Evolutionary conservation across 2,113 vertebrate genomes (phyloP), one percentile per base, ranked within the genome.

Genomic region (Nasalis larvatus): DNA sequence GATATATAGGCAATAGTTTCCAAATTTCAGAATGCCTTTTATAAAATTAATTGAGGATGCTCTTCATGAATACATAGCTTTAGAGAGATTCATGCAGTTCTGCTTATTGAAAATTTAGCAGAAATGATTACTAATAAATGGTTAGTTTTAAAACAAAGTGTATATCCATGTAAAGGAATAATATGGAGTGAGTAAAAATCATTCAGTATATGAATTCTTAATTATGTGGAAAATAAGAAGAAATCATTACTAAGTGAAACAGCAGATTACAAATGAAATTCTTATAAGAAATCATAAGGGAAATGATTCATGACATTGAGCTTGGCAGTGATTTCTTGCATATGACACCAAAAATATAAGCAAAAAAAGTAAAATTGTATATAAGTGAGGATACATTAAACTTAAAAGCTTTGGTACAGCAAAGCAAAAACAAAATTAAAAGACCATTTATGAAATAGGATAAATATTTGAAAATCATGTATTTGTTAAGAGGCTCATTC

Each of bases 361-460:
- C 4, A 86, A n/a, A 20, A 73, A 86, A 86, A 63, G 9, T 14
- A 60, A 81, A 52, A 27, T 63, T 30, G 71, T 16, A 3, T 68
- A 47, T 16, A 66, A 60, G 6, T 17, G n/a, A 73, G 21, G 18
- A 27, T 35, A 47, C 3, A 47, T 8, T 4, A 56, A 17, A 37
- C 68, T 18, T 9, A 91, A 73, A 81, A 52, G 32, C 14, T 71
- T 58, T 3, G 49, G 11, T 7, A 73, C 17, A n/a, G 66, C 13
- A 11, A 80, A 80, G 8, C 2, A 30, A 35, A 27, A 40, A 52
- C 5, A 42, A 4, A 69, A 7, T 69, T 14, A 71, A 77, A 80
- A 71, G 1, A 0, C 14, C 14, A 3, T 4, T 4, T 3, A 20
- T 21, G 35, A 45, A 80, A 32, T 5, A 1, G 27, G 13, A 81